These are phyloP conservation scores for Plebejus melissa DNA, from an alignment of 2,888 invertebrate genomes.

Conservation along the genomic window DNA sequence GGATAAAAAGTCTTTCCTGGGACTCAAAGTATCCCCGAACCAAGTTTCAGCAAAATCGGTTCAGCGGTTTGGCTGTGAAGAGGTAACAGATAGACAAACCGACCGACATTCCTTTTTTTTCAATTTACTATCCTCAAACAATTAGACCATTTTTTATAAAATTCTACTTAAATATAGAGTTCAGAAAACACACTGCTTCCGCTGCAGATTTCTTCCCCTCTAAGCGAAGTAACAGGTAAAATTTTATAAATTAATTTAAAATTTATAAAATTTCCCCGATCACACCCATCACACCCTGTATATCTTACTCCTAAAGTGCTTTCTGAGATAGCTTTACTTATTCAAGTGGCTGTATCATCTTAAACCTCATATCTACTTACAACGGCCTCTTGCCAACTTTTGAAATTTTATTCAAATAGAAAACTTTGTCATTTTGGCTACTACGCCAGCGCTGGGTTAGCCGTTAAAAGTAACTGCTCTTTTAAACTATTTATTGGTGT, in stretches of 20 bases:
- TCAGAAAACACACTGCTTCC: too few species aligned
- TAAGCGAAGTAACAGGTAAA: too few species aligned
- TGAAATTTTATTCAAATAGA: slow-evolving; percentile 26
- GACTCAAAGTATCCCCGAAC: too few species aligned
- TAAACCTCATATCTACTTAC: slow-evolving; percentile 31
- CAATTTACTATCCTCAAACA: too few species aligned
- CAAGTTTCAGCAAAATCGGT: too few species aligned
- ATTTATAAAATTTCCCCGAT: not conserved
- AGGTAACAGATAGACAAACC: too few species aligned
- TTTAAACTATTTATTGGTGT: not conserved
- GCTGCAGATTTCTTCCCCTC: too few species aligned
- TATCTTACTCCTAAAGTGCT: slow-evolving; percentile 22
- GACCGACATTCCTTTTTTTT: too few species aligned
- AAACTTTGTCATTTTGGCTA: slow-evolving; percentile 13
- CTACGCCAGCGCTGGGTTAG: not conserved
- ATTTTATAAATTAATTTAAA: not conserved
- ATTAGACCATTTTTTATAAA: too few species aligned
- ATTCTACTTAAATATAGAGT: too few species aligned
- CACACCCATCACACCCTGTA: not conserved
- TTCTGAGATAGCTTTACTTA: slow-evolving; percentile 35
- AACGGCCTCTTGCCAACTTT: slow-evolving; percentile 34
- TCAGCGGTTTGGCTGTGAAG: too few species aligned
- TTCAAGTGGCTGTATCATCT: slow-evolving; percentile 36
- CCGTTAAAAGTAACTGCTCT: not conserved
- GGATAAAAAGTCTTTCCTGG: too few species aligned